A percentile compares a stretch with the other conserved stretches of the same genome.
Conservation (phyloP, 2,797 vertebrate species). For the Acanthopagrus latus region DNA sequence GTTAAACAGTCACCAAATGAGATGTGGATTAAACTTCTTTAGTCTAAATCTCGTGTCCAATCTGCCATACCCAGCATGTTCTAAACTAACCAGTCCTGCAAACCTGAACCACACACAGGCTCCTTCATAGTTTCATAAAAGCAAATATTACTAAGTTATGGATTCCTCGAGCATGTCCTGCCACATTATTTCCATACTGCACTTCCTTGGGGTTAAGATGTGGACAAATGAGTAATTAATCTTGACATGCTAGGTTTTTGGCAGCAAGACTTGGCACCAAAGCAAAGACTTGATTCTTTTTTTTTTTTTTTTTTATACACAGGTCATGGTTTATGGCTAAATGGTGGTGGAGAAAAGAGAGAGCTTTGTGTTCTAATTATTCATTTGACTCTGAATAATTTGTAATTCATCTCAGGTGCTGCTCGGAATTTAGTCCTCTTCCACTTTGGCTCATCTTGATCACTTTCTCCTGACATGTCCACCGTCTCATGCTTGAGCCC, state of each 20-base stretch:
- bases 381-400: slow-evolving; percentile 26
- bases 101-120: slow-evolving; percentile 8
- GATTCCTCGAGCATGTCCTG: slow-evolving; percentile 14
- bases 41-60: neutral
- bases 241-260: slow-evolving; percentile 47
- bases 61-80: neutral
- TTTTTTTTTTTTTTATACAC: slow-evolving; percentile 38
- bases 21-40: too few relatives aligned
- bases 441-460: slow-evolving; percentile 21
- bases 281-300: slow-evolving; percentile 21
- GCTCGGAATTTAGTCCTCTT: slow-evolving; percentile 21
- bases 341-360: slow-evolving; percentile 19
- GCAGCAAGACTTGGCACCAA: slow-evolving; percentile 27
- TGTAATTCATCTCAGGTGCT: slow-evolving; percentile 60
- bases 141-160: slow-evolving; percentile 14
- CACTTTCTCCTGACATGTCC: slow-evolving; percentile 33
- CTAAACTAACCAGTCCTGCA: slow-evolving; percentile 15
- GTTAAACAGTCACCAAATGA: too few relatives aligned
- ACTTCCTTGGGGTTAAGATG: slow-evolving; percentile 27
- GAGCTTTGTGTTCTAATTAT: slow-evolving; percentile 30
- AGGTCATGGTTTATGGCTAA: slow-evolving; percentile 31
- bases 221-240: slow-evolving; percentile 53
- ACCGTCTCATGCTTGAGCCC: slow-evolving; percentile 29
- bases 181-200: slow-evolving; percentile 41
- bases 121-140: slow-evolving; percentile 32